A percentile compares a stretch with the other conserved stretches of the same genome.
Conservation (phyloP, 2,797 vertebrate genomes). For the Cyclura pinguis region DNA sequence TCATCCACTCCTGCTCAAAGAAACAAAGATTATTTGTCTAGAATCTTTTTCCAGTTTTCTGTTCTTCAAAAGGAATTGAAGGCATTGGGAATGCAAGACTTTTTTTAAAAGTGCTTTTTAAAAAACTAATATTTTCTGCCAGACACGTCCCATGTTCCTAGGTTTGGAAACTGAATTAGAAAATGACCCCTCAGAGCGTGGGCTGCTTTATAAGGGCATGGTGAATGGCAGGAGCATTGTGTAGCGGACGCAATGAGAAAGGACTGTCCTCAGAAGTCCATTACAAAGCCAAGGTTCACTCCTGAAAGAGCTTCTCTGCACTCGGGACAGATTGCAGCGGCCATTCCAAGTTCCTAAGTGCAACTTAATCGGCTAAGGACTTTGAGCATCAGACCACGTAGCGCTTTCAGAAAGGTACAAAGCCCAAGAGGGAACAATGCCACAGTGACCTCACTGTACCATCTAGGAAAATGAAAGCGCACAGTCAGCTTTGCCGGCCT, state of each 20-base stretch:
- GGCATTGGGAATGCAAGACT: too few relatives aligned
- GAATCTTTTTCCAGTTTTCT: too few relatives aligned
- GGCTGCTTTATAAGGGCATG: neutral
- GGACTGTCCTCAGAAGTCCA: neutral
- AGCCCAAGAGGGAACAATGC: neutral
- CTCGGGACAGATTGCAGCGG: neutral
- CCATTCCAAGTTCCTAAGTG: neutral
- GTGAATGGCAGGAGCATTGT: neutral
- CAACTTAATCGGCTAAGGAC: slow-evolving; percentile 11
- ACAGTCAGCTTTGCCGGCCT: neutral
- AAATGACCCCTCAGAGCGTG: neutral
- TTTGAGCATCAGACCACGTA: neutral
- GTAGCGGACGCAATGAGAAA: neutral
- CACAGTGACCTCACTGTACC: neutral
- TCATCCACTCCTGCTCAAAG: too few relatives aligned
- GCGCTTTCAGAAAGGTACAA: neutral
- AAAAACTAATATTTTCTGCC: neutral
- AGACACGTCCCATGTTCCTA: neutral
- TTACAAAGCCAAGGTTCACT: slow-evolving; percentile 6
- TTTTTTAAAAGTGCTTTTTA: neutral
- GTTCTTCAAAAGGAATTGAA: too few relatives aligned
- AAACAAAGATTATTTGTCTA: too few relatives aligned
- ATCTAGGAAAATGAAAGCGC: neutral
- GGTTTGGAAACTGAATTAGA: slow-evolving; percentile 1
- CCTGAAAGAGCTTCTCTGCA: neutral